These are phyloP conservation scores for Neodon shergylaensis DNA, from an alignment of 2,113 vertebrate species.

Conservation along the genomic window DNA sequence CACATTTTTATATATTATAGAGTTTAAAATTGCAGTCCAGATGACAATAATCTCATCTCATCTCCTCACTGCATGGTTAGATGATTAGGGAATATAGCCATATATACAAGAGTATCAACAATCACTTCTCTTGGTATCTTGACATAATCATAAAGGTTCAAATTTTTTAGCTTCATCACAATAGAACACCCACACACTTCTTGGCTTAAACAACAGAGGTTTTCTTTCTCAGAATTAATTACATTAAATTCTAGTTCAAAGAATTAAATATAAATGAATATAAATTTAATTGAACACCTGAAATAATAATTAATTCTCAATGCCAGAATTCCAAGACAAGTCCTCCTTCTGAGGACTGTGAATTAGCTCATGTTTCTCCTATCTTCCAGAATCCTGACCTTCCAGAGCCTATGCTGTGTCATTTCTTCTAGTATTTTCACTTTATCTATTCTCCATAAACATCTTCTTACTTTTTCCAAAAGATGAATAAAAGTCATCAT, in stretches of 20 bases:
- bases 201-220: not conserved
- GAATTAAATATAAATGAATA: not conserved
- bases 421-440: not conserved
- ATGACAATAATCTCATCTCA: not conserved
- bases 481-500: not conserved
- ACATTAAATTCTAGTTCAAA: not conserved
- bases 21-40: not conserved
- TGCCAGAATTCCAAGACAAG: not conserved
- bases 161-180: not conserved
- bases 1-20: not conserved
- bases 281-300: not conserved
- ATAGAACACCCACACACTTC: not conserved
- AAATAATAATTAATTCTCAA: not conserved
- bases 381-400: not conserved
- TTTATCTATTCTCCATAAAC: accelerated
- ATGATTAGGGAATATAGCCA: not conserved
- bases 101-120: not conserved
- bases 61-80: not conserved
- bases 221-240: not conserved
- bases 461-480: not conserved
- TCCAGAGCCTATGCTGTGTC: accelerated
- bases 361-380: not conserved
- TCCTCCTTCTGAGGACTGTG: not conserved
- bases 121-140: not conserved
- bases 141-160: accelerated